These are phyloP conservation scores for Napeogenes sylphis DNA, from an alignment of 2,888 invertebrate species.

Conservation along the genomic window DNA sequence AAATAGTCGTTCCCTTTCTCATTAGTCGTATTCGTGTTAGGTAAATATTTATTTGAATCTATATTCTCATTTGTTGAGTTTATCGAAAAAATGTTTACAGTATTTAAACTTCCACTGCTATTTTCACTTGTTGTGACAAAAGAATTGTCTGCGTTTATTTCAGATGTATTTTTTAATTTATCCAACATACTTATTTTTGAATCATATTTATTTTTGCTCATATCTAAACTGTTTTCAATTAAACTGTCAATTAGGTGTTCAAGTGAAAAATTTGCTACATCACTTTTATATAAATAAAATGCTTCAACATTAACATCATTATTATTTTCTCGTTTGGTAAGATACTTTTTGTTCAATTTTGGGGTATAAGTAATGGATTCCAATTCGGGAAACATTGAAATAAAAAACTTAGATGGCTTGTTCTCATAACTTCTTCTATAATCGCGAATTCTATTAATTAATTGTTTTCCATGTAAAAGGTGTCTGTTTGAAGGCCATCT, in stretches of 20 bases:
- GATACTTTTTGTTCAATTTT: conserved; percentile 54
- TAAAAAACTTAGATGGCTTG: conserved; percentile 22
- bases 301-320: conserved; percentile 36
- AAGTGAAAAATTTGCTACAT: conserved; percentile 43
- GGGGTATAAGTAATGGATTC: conserved; percentile 31
- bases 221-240: conserved; percentile 46
- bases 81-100: conserved; percentile 21
- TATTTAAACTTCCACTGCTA: not conserved
- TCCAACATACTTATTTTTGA: conserved; percentile 14
- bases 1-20: conserved; percentile 13
- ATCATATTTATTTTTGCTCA: conserved; percentile 28
- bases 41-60: conserved; percentile 40
- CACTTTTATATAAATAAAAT: conserved; percentile 39
- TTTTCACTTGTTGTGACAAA: not conserved
- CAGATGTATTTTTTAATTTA: conserved; percentile 20
- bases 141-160: conserved; percentile 29
- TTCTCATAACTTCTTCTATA: conserved; percentile 24
- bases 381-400: conserved; percentile 28
- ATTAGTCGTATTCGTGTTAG: conserved; percentile 25
- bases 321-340: conserved; percentile 38
- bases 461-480: conserved; percentile 33
- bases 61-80: conserved; percentile 40
- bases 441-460: conserved; percentile 20
- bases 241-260: conserved; percentile 55
- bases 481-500: conserved; percentile 55